Base-by-base conservation (phyloP, 2,888 invertebrate species). In the Acronicta leporina region DNA sequence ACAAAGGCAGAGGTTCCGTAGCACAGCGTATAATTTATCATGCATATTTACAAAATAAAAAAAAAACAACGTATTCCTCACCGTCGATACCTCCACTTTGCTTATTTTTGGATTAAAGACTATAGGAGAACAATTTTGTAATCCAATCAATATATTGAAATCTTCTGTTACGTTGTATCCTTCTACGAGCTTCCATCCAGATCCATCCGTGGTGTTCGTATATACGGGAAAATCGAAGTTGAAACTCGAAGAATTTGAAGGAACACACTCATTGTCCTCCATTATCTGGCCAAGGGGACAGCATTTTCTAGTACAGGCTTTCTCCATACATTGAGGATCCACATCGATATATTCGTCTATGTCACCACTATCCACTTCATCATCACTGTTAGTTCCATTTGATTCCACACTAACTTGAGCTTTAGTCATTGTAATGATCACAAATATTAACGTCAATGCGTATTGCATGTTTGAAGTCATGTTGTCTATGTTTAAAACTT, bases 251-350 rank as follows among this genome's bases (percentile, higher is more conserved):
- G n/a, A n/a, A n/a, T 42, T 0, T 11, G 11, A 6, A 13, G 14
- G 14, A 1, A 53, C 33, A 47, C 69, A 73, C 0, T 0, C 2
- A 0, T 0, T 0, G 0, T 83, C 20, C 45, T 85, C 86, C 0
- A 75, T 87, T 11, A 4, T 4, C n/a, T 68, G 65, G 0, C 90
- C 91, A 0, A 75, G 58, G 0, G 85, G 87, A 52, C 92, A 92
- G 43, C 92, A 92, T 63, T 92, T 92, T 6, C 80, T 62, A 0
- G 86, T 47, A 62, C 89, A 92, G 0, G 41, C 62, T 42, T 82
- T 71, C 40, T 87, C 87, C 10, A 61, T 64, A 53, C 87, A 88
- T 38, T 38, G 13, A 5, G n/a, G n/a, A n/a, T 38, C n/a, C n/a
- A 6, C 13, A 38, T 38, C 6, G 1, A n/a, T n/a, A n/a, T 7